phyloP scores from a whole-genome alignment of 2,113 vertebrate genomes.

The Larimichthys polyactis region DNA sequence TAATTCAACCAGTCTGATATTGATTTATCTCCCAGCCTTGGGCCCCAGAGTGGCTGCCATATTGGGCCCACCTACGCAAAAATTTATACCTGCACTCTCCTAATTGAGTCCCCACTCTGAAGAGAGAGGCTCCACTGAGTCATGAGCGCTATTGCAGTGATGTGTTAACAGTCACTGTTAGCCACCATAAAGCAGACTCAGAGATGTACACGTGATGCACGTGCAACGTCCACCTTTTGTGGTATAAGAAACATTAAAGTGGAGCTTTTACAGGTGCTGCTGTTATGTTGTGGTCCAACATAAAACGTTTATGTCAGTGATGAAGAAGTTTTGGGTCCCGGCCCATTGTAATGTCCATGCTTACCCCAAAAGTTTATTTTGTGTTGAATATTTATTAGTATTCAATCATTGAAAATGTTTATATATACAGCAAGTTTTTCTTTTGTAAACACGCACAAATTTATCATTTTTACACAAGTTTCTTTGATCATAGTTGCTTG shows the following conservation, averaged over 20 bases:
- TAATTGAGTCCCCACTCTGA: conserved; percentile 69
- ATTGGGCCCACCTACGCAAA: conserved; percentile 75
- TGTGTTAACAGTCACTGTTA: conserved; percentile 37
- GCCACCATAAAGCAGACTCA: conserved; percentile 14
- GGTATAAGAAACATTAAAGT: background rate
- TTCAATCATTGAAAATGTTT: background rate
- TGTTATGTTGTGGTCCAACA: background rate
- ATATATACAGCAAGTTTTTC: too few species aligned
- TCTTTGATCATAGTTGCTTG: conserved; percentile 22
- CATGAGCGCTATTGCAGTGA: conserved; percentile 15
- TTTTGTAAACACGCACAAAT: background rate
- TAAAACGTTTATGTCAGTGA: background rate
- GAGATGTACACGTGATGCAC: background rate
- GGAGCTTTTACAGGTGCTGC: background rate
- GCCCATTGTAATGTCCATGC: background rate
- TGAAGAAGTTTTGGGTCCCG: background rate
- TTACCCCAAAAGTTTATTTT: background rate
- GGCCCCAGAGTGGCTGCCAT: conserved; percentile 63
- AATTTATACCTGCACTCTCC: conserved; percentile 75
- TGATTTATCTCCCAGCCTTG: conserved; percentile 69
- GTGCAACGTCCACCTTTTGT: background rate
- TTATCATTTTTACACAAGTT: background rate
- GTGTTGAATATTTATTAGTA: background rate
- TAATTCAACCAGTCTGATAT: conserved; percentile 60
- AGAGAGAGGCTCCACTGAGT: conserved; percentile 48